A percentile compares a stretch with the other conserved stretches of the same genome.
Evolutionary conservation across 1,140 invertebrate genomes (phyloP).

Genomic region (Dysdera silvatica): DNA sequence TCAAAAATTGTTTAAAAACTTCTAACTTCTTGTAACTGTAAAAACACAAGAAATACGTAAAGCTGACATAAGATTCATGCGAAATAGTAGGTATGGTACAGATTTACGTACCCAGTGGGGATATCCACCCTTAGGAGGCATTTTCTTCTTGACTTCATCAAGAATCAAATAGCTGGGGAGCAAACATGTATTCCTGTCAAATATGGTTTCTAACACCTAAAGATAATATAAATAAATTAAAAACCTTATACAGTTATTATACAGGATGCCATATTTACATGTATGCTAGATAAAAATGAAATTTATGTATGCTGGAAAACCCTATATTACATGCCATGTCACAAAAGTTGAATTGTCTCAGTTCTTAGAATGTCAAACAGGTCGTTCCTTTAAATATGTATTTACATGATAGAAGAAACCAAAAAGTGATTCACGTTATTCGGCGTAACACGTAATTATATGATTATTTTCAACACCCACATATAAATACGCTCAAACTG

Average conservation of each 20-base stretch:
- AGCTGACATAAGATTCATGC: no score
- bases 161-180: conserved; percentile 89
- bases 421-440: no score
- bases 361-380: neutral
- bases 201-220: conserved; percentile 70
- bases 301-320: neutral
- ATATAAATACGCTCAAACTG: no score
- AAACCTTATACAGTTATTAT: neutral
- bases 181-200: conserved; percentile 83
- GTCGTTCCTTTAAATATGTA: neutral
- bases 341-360: neutral
- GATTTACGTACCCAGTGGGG: conserved; percentile 76
- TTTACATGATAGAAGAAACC: neutral
- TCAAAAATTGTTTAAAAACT: neutral
- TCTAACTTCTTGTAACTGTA: no score
- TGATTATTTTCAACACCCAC: no score
- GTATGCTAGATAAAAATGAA: neutral
- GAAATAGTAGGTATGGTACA: no score
- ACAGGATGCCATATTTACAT: neutral
- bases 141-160: conserved; percentile 77
- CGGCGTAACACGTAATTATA: no score
- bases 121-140: conserved; percentile 49
- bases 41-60: no score
- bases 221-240: neutral
- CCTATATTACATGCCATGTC: neutral